These are phyloP conservation scores for Pangasianodon gigas DNA, from an alignment of 2,113 vertebrate species.

Conservation along the genomic window DNA sequence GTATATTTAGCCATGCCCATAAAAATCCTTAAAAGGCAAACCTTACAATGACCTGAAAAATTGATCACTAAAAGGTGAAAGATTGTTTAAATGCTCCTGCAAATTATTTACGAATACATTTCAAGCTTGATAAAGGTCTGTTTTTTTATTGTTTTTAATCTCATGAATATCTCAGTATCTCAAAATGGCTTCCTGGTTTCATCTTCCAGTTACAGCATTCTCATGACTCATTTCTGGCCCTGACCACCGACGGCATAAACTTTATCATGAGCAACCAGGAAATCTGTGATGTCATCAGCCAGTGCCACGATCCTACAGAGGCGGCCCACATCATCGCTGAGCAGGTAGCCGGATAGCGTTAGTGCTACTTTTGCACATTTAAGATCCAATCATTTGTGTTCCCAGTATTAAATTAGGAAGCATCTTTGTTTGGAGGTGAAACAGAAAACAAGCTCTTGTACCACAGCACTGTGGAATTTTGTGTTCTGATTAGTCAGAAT, in stretches of 20 bases:
- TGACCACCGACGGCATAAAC: slow-evolving; percentile 96
- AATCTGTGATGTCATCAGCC: slow-evolving; percentile 90
- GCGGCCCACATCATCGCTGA: slow-evolving; percentile 91
- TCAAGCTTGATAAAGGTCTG: neutral
- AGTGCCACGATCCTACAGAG: slow-evolving; percentile 90
- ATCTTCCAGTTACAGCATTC: slow-evolving; percentile 81
- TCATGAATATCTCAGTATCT: neutral
- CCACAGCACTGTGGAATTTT: neutral
- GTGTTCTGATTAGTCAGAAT: neutral
- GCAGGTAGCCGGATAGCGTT: slow-evolving; percentile 75
- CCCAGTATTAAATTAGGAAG: neutral
- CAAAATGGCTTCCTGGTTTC: neutral
- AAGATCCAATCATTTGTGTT: neutral
- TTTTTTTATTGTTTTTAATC: neutral
- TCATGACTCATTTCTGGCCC: slow-evolving; percentile 88
- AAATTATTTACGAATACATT: neutral
- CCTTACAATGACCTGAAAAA: neutral
- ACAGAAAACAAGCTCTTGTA: neutral
- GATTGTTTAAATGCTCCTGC: neutral
- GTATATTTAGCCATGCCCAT: neutral
- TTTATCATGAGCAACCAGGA: slow-evolving; percentile 98
- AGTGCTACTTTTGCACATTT: neutral
- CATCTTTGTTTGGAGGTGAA: neutral
- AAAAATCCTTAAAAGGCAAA: neutral
- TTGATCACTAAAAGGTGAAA: neutral